Conservation (phyloP, 2,888 invertebrate genomes). For the Papilio protenor region DNA sequence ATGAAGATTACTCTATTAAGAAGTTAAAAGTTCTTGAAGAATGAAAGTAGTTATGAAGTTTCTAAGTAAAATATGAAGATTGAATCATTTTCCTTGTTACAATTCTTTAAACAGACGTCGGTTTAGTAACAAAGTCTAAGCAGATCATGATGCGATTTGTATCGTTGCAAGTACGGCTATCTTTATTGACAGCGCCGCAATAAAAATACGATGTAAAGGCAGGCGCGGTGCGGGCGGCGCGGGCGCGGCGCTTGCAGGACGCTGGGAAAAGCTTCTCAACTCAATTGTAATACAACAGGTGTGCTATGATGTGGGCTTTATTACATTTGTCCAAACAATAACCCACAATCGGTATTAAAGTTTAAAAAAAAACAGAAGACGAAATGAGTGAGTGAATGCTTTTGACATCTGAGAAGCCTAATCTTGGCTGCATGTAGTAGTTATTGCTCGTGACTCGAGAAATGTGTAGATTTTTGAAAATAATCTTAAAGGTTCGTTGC, state of each 20-base stretch:
- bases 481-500: background rate
- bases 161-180: conserved; percentile 37
- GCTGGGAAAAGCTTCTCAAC: conserved; percentile 7
- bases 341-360: background rate
- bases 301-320: background rate
- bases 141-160: conserved; percentile 26
- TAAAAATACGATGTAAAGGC: conserved; percentile 34
- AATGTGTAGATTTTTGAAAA: background rate
- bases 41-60: background rate
- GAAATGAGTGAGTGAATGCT: background rate
- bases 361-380: background rate
- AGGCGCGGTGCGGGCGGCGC: conserved; percentile 33
- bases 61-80: background rate
- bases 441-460: background rate
- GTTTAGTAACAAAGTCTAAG: conserved; percentile 26
- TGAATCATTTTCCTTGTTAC: conserved; percentile 12
- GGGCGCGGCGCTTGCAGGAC: conserved; percentile 33
- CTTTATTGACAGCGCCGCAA: conserved; percentile 35
- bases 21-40: background rate
- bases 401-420: too few relatives aligned
- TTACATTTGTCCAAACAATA: background rate
- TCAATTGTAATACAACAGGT: conserved; percentile 27
- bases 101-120: conserved; percentile 10
- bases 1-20: background rate
- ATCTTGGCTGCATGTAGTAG: too few relatives aligned